These are phyloP conservation scores for Mus caroli DNA, from an alignment of 2,797 vertebrate species.

Conservation along the genomic window DNA sequence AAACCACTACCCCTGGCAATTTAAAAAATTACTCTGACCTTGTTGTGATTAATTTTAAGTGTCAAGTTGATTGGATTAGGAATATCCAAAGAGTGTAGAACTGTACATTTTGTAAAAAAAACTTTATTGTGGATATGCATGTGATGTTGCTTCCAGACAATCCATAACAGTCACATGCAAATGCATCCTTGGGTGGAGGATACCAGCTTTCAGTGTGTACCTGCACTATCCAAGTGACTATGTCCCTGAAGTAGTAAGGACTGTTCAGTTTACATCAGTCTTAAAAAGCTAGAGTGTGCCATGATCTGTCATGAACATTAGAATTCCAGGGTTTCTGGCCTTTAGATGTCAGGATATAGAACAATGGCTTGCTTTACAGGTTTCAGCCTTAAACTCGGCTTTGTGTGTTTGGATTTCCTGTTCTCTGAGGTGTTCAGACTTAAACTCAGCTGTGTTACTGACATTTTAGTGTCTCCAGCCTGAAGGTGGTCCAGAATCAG, in stretches of 20 bases:
- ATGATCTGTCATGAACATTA: neutral
- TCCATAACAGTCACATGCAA: too few species aligned
- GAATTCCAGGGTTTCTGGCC: neutral
- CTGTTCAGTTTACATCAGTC: neutral
- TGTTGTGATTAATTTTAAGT: neutral
- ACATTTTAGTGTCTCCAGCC: neutral
- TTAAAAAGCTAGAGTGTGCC: neutral
- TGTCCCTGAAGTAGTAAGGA: neutral
- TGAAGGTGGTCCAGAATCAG: neutral
- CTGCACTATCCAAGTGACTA: neutral
- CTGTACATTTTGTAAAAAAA: neutral
- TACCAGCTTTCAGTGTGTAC: neutral
- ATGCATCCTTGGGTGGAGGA: neutral
- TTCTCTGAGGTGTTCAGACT: neutral
- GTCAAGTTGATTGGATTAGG: neutral
- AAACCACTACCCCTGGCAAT: neutral
- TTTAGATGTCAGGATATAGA: too few species aligned
- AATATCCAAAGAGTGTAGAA: neutral
- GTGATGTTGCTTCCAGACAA: neutral
- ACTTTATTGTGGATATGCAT: neutral
- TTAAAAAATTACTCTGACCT: neutral
- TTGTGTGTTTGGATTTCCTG: fast-evolving
- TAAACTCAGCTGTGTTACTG: neutral
- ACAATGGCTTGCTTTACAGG: neutral
- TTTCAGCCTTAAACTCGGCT: neutral